Evolutionary conservation across 2,797 vertebrate genomes (phyloP).

Genomic region (Huso huso): DNA sequence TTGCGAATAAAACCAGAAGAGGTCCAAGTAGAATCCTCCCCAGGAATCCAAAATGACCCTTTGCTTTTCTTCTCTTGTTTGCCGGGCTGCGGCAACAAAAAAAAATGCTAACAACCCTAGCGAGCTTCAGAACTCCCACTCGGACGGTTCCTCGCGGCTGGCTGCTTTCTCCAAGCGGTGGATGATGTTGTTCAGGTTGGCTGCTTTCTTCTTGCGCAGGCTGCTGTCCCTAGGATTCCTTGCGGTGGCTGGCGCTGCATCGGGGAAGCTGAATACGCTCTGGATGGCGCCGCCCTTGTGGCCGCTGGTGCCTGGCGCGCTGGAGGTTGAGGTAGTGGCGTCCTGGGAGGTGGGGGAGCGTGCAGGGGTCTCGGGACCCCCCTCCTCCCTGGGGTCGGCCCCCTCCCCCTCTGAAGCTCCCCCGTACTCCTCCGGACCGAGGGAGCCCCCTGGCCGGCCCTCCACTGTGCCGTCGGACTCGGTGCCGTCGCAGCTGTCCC

Average conservation of each 20-base stretch:
- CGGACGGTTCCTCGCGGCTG: conserved; percentile 86
- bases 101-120: conserved; percentile 8
- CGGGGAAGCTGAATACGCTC: conserved; percentile 83
- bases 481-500: conserved; percentile 94
- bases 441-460: conserved; percentile 57
- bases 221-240: conserved; percentile 92
- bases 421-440: conserved; percentile 48
- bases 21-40: conserved; percentile 38
- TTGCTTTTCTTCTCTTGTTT: conserved; percentile 29
- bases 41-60: conserved; percentile 5
- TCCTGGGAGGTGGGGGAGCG: conserved; percentile 67
- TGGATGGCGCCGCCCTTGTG: conserved; percentile 69
- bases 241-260: conserved; percentile 56
- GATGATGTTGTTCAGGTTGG: conserved; percentile 99
- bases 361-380: conserved; percentile 51
- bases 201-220: conserved; percentile 95
- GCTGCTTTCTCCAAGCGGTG: conserved; percentile 97
- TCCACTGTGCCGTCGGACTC: conserved; percentile 79
- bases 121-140: conserved; percentile 78
- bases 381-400: conserved; percentile 54
- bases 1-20: conserved; percentile 71
- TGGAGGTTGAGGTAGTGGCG: conserved; percentile 71
- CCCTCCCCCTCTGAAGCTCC: conserved; percentile 56
- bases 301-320: conserved; percentile 72
- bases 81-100: conserved; percentile 32